A percentile compares a stretch with the other conserved stretches of the same genome.
Evolutionary conservation across 2,888 invertebrate genomes (phyloP).

Genomic region (Bibio marci): DNA sequence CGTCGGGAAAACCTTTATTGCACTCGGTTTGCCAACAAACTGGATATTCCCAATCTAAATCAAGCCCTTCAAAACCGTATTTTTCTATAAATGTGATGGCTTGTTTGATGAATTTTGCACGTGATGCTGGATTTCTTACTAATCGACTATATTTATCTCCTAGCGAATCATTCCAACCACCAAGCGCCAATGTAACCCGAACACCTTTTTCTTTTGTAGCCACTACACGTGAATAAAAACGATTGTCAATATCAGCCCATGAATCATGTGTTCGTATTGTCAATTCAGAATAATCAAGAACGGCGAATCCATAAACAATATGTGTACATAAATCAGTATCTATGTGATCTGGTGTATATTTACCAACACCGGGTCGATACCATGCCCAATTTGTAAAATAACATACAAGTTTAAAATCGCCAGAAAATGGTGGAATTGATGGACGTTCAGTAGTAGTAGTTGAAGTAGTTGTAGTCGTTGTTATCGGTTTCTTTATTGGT

Average conservation of each 20-base stretch:
- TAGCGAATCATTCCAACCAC: conserved; percentile 91
- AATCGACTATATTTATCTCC: conserved; percentile 63
- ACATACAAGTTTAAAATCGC: conserved; percentile 66
- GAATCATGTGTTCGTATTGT: conserved; percentile 70
- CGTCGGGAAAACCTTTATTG: conserved; percentile 64
- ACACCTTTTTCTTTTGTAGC: conserved; percentile 60
- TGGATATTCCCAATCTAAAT: conserved; percentile 91
- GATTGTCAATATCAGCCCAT: conserved; percentile 80
- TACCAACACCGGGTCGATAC: conserved; percentile 67
- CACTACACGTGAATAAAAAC: conserved; percentile 70
- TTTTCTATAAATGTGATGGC: conserved; percentile 59
- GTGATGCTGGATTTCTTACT: conserved; percentile 56
- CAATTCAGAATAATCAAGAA: conserved; percentile 65
- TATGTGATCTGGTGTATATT: conserved; percentile 72
- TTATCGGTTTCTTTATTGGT: conserved; percentile 14
- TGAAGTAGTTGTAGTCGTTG: conserved; percentile 17
- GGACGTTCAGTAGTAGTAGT: conserved; percentile 22
- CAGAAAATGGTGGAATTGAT: conserved; percentile 35
- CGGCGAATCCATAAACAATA: conserved; percentile 84
- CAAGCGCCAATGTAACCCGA: conserved; percentile 74
- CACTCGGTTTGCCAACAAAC: conserved; percentile 57
- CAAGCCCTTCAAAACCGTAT: conserved; percentile 81
- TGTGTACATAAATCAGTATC: conserved; percentile 80
- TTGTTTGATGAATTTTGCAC: conserved; percentile 57
- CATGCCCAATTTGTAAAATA: conserved; percentile 93